Base-by-base conservation (phyloP, 2,888 invertebrate species). In the Thalpophila matura region DNA sequence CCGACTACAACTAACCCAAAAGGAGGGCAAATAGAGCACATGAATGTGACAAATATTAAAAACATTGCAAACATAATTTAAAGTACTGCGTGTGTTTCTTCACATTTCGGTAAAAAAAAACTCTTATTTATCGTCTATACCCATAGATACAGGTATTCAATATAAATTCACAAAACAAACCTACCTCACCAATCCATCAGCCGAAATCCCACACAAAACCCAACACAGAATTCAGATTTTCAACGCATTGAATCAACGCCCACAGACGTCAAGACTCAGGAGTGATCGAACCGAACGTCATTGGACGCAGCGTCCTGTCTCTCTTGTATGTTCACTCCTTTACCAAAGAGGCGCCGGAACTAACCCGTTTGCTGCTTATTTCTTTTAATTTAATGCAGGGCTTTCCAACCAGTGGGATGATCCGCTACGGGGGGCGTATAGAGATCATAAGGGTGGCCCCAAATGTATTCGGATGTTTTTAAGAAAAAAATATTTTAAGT, bases 341-440 rank as follows among this genome's bases (percentile, higher is more conserved):
- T 51, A 73, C 27, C 54, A 49, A n/a, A 57, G 49, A 51, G 66
- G 77, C 79, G 72, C 81, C 77, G 69, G 69, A 77, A 71, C 71
- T 63, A 76, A 73, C 65, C 68, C 55, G 77, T 71, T 77, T 73
- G 51, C 59, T 72, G 75, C 65, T 76, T 81, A 82, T n/a, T n/a
- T n/a, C 83, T 85, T 85, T 83, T 80, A 84, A 85, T 84, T 86
- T 86, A n/a, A n/a, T n/a, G n/a, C n/a, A n/a, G n/a, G n/a, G n/a
- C n/a, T n/a, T n/a, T n/a, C n/a, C n/a, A n/a, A n/a, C n/a, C n/a
- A n/a, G n/a, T n/a, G n/a, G n/a, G n/a, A n/a, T n/a, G n/a, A n/a
- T n/a, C n/a, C n/a, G n/a, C n/a, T n/a, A n/a, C n/a, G n/a, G n/a
- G n/a, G n/a, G n/a, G n/a, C n/a, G n/a, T n/a, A n/a, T n/a, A n/a